Conservation (phyloP, 2,797 vertebrate genomes). For the Lacerta bilineata region DNA sequence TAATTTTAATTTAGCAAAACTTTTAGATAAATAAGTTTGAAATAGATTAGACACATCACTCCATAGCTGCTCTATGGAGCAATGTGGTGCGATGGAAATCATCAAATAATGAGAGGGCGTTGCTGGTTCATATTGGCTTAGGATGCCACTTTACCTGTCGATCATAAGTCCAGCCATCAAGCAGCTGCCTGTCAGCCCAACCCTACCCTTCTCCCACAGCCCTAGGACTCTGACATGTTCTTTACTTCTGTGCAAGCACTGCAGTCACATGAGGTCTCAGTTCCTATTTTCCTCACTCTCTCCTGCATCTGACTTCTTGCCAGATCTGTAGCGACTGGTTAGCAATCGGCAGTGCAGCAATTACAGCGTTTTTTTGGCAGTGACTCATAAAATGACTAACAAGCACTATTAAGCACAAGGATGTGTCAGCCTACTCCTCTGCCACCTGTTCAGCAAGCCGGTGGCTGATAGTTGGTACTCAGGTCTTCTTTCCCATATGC, state of each 20-base stretch:
- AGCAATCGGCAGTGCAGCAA: conserved; percentile 60
- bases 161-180: background rate
- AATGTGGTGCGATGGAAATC: background rate
- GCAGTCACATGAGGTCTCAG: background rate
- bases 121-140: background rate
- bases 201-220: background rate
- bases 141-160: background rate
- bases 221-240: background rate
- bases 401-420: conserved; percentile 52
- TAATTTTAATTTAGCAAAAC: background rate
- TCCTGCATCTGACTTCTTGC: conserved; percentile 59
- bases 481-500: accelerated
- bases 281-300: background rate
- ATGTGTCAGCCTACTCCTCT: conserved; percentile 50
- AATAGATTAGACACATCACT: too few species aligned
- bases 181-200: background rate
- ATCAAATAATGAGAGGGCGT: background rate
- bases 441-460: conserved; percentile 58
- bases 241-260: background rate
- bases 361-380: conserved; percentile 73
- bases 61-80: background rate
- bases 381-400: conserved; percentile 64
- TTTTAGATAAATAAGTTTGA: too few species aligned
- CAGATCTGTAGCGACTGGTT: conserved; percentile 69
- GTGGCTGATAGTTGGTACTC: conserved; percentile 40